These are phyloP conservation scores for Aurelia aurita DNA, from an alignment of 30 jellyfish, hydroid and myxozoan species.

Conservation along the genomic window DNA sequence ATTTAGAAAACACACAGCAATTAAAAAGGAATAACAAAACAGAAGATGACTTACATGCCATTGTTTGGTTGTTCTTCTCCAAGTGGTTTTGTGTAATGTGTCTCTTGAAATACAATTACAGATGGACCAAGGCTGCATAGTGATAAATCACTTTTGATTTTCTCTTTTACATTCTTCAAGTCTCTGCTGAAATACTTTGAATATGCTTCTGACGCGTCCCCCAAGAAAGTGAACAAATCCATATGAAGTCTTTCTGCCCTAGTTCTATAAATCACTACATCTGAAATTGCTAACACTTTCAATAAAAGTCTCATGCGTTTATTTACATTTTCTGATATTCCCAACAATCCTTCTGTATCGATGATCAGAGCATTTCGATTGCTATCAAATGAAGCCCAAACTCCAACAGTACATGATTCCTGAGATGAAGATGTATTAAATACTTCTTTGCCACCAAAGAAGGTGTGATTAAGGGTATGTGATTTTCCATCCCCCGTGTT, in stretches of 20 bases:
- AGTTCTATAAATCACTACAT: conserved; percentile 95
- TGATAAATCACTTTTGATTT: conserved; percentile 83
- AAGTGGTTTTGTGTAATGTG: conserved; percentile 96
- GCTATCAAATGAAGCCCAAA: conserved; percentile 94
- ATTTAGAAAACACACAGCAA: not conserved
- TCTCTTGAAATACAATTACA: conserved; percentile 93
- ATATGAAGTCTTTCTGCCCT: conserved; percentile 98
- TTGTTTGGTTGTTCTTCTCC: conserved; percentile 73
- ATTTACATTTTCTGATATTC: conserved; percentile 95
- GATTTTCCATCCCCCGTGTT: conserved; percentile 99
- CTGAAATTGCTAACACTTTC: conserved; percentile 96
- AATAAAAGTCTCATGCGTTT: conserved; percentile 95
- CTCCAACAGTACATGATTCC: conserved; percentile 99
- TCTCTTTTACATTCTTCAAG: conserved; percentile 86
- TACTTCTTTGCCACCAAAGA: conserved; percentile 89
- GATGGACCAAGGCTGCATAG: conserved; percentile 98
- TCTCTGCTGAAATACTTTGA: conserved; percentile 92
- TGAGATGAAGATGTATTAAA: conserved; percentile 93
- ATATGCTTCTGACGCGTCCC: conserved; percentile 99
- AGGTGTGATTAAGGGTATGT: conserved; percentile 94
- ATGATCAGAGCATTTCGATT: conserved; percentile 80
- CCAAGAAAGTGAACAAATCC: conserved; percentile 96
- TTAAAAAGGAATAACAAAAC: not conserved
- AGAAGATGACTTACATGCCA: conserved; percentile 71
- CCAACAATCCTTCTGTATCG: conserved; percentile 98